A percentile compares a stretch with the other conserved stretches of the same genome.
Evolutionary conservation across 2,888 invertebrate species (phyloP).

Genomic region (Drosophila anceps): DNA sequence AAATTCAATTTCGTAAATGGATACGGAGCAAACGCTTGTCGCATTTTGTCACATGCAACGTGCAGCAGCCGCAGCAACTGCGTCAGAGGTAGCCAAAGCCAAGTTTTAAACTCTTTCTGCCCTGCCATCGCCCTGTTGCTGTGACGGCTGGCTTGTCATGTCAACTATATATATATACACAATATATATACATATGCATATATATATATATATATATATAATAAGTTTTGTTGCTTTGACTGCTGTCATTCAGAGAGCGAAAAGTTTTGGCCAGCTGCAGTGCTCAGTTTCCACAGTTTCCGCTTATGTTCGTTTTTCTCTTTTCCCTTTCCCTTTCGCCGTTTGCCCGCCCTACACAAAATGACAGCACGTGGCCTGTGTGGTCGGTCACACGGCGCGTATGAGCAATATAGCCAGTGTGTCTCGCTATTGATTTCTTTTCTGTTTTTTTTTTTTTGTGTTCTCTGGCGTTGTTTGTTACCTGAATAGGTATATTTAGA

Average conservation of each 20-base stretch:
- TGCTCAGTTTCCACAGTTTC: constrained; percentile 19
- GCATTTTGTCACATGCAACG: constrained; percentile 74
- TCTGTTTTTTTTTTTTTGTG: no score
- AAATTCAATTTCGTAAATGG: constrained; percentile 76
- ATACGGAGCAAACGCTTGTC: constrained; percentile 49
- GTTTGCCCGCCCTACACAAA: not conserved
- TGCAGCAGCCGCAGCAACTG: constrained; percentile 40
- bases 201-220: constrained; percentile 23
- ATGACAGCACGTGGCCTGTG: constrained; percentile 16
- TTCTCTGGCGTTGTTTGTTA: not conserved
- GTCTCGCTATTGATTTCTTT: constrained; percentile 48
- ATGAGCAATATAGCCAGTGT: constrained; percentile 28
- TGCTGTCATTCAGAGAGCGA: constrained; percentile 41
- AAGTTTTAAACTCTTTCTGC: constrained; percentile 1
- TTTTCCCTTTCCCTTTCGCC: not conserved
- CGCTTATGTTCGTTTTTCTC: not conserved
- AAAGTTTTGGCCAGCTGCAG: constrained; percentile 41
- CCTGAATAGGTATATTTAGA: constrained; percentile 18
- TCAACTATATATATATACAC: constrained; percentile 29
- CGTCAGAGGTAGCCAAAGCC: constrained; percentile 15
- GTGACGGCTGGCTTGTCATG: constrained; percentile 46
- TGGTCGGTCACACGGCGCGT: constrained; percentile 35
- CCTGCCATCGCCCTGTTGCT: constrained; percentile 6
- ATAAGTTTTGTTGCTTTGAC: constrained; percentile 50
- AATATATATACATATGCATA: no score